These are phyloP conservation scores for Lutjanus campechanus DNA, from an alignment of 2,797 vertebrate species.

Conservation along the genomic window DNA sequence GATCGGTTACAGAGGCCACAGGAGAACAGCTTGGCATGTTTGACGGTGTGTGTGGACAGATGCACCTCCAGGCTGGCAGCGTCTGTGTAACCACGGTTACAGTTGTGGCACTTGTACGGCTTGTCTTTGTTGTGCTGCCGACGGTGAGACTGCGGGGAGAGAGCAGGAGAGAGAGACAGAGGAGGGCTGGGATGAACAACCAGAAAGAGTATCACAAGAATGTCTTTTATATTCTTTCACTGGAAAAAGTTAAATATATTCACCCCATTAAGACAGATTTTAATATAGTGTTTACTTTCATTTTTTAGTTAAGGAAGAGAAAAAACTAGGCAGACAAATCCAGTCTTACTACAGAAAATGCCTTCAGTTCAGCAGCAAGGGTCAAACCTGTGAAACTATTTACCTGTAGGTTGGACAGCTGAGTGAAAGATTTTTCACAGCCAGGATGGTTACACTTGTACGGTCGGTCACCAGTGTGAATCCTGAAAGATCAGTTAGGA, in stretches of 20 bases:
- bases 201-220: not conserved
- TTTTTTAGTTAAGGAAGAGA: not conserved
- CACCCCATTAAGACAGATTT: not conserved
- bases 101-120: constrained; percentile 99
- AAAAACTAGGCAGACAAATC: not conserved
- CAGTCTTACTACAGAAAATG: not conserved
- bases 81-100: constrained; percentile 96
- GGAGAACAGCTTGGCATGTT: constrained; percentile 97
- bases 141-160: constrained; percentile 91
- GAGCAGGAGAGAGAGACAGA: accelerated
- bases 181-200: accelerated
- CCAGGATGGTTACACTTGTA: constrained; percentile 98
- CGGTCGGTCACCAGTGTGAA: constrained; percentile 97
- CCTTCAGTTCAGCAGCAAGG: not conserved
- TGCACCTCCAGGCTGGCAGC: constrained; percentile 96
- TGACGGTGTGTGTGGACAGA: constrained; percentile 96
- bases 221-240: not conserved
- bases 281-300: not conserved
- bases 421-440: constrained; percentile 98
- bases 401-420: constrained; percentile 98
- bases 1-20: constrained; percentile 97
- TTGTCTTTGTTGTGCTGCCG: constrained; percentile 99
- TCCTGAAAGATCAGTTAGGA: constrained; percentile 81
- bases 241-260: not conserved
- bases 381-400: constrained; percentile 16